Percentiles rank a stretch among this genome's conserved stretches.
Evolutionary conservation across 2,888 invertebrate species (phyloP).

Genomic region (Chaitophorus viminalis): DNA sequence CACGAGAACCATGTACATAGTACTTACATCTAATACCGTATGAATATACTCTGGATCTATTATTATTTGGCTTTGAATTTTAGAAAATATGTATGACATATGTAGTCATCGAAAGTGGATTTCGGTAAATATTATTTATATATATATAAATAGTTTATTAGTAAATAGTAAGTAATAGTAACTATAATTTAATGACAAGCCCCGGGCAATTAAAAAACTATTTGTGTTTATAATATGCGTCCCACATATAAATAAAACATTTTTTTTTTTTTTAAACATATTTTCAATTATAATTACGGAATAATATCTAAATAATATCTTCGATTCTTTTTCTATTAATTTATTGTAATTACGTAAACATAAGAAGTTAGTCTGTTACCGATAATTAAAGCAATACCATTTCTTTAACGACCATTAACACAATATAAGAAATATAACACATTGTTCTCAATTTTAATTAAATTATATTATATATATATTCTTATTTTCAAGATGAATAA

Average conservation of each 20-base stretch:
- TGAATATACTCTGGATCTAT: too few species aligned
- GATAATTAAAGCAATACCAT: not conserved
- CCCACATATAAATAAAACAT: not conserved
- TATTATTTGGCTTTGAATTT: not conserved
- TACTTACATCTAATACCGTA: too few species aligned
- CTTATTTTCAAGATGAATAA: too few species aligned
- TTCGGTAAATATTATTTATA: not conserved
- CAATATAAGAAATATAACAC: not conserved
- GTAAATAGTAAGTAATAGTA: not conserved
- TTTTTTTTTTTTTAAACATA: too few species aligned
- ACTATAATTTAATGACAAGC: not conserved
- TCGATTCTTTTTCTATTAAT: not conserved
- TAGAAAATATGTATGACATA: not conserved
- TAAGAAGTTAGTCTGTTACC: not conserved
- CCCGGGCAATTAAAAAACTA: not conserved
- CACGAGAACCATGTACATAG: too few species aligned
- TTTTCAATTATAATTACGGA: not conserved
- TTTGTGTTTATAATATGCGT: not conserved
- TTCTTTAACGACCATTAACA: not conserved
- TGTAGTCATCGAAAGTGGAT: not conserved
- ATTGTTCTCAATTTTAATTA: not conserved
- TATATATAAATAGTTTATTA: not conserved
- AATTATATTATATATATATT: not conserved
- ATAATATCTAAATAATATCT: not conserved
- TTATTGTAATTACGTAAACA: not conserved